phyloP scores from a whole-genome alignment of 2,888 invertebrate genomes.

The Endotricha flammealis region DNA sequence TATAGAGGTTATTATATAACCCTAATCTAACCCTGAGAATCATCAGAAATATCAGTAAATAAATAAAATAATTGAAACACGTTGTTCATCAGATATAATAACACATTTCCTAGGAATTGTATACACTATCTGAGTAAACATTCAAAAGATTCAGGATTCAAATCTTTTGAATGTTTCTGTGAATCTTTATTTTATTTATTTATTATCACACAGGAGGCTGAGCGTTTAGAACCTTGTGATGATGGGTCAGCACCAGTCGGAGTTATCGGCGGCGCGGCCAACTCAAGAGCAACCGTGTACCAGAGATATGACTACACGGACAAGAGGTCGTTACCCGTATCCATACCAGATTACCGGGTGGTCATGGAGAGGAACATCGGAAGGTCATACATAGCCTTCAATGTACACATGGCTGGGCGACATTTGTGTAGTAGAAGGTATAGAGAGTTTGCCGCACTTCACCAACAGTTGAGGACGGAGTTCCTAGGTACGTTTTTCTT shows the following conservation, averaged over 20 bases:
- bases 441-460: constrained; percentile 94
- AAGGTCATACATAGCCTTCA: constrained; percentile 95
- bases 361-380: constrained; percentile 89
- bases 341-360: constrained; percentile 96
- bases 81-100: too few relatives aligned
- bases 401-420: constrained; percentile 99
- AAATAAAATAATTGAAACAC: too few relatives aligned
- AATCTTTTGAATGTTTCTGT: not conserved
- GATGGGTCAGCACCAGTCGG: constrained; percentile 77
- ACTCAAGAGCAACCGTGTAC: constrained; percentile 65
- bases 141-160: too few relatives aligned
- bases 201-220: constrained; percentile 81
- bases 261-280: constrained; percentile 66
- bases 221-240: constrained; percentile 89
- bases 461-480: constrained; percentile 93
- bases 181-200: not conserved
- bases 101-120: too few relatives aligned
- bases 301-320: constrained; percentile 94
- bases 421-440: constrained; percentile 98
- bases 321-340: constrained; percentile 91
- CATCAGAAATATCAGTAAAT: too few relatives aligned
- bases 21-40: too few relatives aligned
- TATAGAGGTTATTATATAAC: too few relatives aligned
- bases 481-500: constrained; percentile 82
- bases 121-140: too few relatives aligned